Evolutionary conservation across 1,140 invertebrate genomes (phyloP).

Genomic region (Pseudomyrmex cubaensis): DNA sequence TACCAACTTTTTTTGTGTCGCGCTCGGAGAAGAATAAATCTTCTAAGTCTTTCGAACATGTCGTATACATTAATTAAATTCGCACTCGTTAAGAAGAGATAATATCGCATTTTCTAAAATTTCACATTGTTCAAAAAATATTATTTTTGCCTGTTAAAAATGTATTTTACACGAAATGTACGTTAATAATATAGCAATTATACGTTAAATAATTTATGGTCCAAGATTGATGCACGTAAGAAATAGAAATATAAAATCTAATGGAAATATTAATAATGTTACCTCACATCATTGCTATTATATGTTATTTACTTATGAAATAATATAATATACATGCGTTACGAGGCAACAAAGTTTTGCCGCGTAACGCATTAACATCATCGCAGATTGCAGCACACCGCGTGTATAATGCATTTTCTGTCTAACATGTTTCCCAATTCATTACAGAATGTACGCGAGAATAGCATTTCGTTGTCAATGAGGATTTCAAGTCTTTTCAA

Average conservation of each 20-base stretch:
- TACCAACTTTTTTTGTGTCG: background rate
- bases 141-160: background rate
- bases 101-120: no score
- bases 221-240: background rate
- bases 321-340: background rate
- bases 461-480: slow-evolving; percentile 5
- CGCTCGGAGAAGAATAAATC: background rate
- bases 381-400: background rate
- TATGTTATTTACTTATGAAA: background rate
- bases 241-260: background rate
- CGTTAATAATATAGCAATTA: background rate
- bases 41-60: background rate
- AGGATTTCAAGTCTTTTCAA: background rate
- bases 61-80: background rate
- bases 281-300: slow-evolving; percentile 1
- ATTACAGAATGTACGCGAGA: slow-evolving; percentile 15
- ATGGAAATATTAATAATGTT: background rate
- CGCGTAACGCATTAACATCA: background rate
- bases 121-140: background rate
- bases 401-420: slow-evolving; percentile 13
- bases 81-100: background rate
- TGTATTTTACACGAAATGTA: no score
- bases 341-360: slow-evolving; percentile 30
- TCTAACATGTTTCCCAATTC: slow-evolving; percentile 57
- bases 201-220: background rate